A percentile compares a stretch with the other conserved stretches of the same genome.
These are phyloP conservation scores for Philereme transversata DNA, from an alignment of 2,888 invertebrate species.

Conservation along the genomic window DNA sequence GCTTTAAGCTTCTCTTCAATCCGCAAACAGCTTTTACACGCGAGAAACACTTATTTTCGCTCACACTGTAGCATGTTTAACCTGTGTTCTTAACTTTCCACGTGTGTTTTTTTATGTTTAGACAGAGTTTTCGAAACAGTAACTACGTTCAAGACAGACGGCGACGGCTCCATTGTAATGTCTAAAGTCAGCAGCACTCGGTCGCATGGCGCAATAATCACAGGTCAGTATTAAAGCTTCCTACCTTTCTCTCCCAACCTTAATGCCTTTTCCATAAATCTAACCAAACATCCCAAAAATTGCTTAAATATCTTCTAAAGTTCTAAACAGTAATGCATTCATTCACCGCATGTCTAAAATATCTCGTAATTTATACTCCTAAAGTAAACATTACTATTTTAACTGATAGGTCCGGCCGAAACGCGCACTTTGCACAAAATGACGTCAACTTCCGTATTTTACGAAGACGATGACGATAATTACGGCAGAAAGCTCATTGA, in stretches of 20 bases:
- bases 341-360: slow-evolving; percentile 56
- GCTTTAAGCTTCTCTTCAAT: slow-evolving; percentile 70
- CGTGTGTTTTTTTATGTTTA: slow-evolving; percentile 83
- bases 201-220: slow-evolving; percentile 85
- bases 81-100: slow-evolving; percentile 74
- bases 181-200: slow-evolving; percentile 85
- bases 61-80: slow-evolving; percentile 75
- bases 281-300: slow-evolving; percentile 40
- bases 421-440: slow-evolving; percentile 87
- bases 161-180: slow-evolving; percentile 74
- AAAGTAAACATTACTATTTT: slow-evolving; percentile 74
- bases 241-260: slow-evolving; percentile 58
- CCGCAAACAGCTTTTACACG: slow-evolving; percentile 73
- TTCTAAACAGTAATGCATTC: slow-evolving; percentile 48
- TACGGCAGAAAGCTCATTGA: slow-evolving; percentile 65
- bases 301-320: slow-evolving; percentile 39
- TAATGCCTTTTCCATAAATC: slow-evolving; percentile 42
- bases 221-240: slow-evolving; percentile 84
- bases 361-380: slow-evolving; percentile 44
- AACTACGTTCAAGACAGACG: slow-evolving; percentile 80
- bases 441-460: slow-evolving; percentile 84
- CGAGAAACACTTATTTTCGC: slow-evolving; percentile 63
- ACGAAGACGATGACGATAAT: slow-evolving; percentile 77
- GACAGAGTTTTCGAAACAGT: slow-evolving; percentile 83
- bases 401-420: slow-evolving; percentile 87